phyloP scores from a whole-genome alignment of 1,140 invertebrate species.

The Drosophila saltans region DNA sequence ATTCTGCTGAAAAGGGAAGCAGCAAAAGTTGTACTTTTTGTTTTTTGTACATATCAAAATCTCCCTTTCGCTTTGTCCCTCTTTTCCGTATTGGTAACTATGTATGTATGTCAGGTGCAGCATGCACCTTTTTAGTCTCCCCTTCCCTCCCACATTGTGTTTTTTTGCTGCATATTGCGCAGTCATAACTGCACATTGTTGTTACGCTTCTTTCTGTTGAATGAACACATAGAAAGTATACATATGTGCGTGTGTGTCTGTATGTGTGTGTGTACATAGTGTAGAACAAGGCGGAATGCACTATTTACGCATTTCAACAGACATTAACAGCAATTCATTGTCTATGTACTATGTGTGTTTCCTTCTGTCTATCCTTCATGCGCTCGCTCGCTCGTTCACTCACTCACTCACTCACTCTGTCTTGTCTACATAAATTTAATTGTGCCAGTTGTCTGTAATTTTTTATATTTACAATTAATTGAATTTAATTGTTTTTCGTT shows the following conservation, averaged over 20 bases:
- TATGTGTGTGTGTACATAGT: not conserved
- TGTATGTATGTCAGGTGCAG: constrained; percentile 44
- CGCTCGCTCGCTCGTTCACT: not conserved
- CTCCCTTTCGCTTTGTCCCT: not conserved
- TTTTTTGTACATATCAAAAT: constrained; percentile 23
- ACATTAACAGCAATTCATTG: constrained; percentile 22
- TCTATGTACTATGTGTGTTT: not conserved
- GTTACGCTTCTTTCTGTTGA: constrained; percentile 31
- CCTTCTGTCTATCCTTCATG: not conserved
- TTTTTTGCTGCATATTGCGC: constrained; percentile 31
- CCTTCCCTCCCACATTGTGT: not conserved
- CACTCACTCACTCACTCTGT: constrained; percentile 13
- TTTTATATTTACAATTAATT: constrained; percentile 69
- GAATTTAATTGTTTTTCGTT: constrained; percentile 79
- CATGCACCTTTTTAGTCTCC: not conserved
- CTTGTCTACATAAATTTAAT: constrained; percentile 29
- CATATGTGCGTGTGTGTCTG: not conserved
- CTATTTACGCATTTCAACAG: constrained; percentile 51
- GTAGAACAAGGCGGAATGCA: constrained; percentile 22
- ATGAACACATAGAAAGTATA: constrained; percentile 31
- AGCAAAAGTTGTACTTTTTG: constrained; percentile 40
- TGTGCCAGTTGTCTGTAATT: constrained; percentile 48
- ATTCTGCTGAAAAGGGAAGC: constrained; percentile 21
- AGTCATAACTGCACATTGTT: constrained; percentile 53
- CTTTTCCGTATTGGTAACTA: not conserved